A percentile compares a stretch with the other conserved stretches of the same genome.
These are phyloP conservation scores for Wasmannia auropunctata DNA, from an alignment of 1,140 invertebrate species.

Conservation along the genomic window DNA sequence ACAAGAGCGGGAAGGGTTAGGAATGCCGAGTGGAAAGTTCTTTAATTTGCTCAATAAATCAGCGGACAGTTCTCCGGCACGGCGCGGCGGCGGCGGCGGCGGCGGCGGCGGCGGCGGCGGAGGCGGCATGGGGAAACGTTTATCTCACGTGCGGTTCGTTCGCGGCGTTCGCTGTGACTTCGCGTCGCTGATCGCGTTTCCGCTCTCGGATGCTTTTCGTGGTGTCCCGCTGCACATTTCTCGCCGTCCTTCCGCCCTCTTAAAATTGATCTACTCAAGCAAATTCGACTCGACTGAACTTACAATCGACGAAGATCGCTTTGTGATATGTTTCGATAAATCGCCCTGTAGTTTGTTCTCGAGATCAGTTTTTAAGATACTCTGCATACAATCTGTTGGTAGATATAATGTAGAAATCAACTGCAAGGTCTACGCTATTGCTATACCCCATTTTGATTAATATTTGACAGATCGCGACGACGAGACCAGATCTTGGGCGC, in stretches of 20 bases:
- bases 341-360: neutral
- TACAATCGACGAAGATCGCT: neutral
- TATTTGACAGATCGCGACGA: slow-evolving; percentile 57
- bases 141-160: slow-evolving; percentile 66
- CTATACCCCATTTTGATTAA: slow-evolving; percentile 35
- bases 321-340: neutral
- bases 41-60: slow-evolving; percentile 81
- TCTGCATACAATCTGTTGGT: neutral
- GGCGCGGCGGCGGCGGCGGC: too few relatives aligned
- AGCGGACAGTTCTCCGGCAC: slow-evolving; percentile 56
- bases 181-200: slow-evolving; percentile 52
- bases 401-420: neutral
- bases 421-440: neutral
- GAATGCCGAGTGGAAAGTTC: slow-evolving; percentile 76
- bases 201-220: slow-evolving; percentile 48
- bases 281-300: neutral
- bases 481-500: slow-evolving; percentile 39
- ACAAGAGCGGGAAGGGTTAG: slow-evolving; percentile 73
- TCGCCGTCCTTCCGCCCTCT: neutral
- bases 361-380: neutral
- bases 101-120: too few relatives aligned
- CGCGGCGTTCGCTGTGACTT: slow-evolving; percentile 20
- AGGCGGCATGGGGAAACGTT: slow-evolving; percentile 65
- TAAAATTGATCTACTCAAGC: too few relatives aligned
- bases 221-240: neutral